phyloP scores from a whole-genome alignment of 2,888 invertebrate genomes.

The Blastobasis lacticolella region DNA sequence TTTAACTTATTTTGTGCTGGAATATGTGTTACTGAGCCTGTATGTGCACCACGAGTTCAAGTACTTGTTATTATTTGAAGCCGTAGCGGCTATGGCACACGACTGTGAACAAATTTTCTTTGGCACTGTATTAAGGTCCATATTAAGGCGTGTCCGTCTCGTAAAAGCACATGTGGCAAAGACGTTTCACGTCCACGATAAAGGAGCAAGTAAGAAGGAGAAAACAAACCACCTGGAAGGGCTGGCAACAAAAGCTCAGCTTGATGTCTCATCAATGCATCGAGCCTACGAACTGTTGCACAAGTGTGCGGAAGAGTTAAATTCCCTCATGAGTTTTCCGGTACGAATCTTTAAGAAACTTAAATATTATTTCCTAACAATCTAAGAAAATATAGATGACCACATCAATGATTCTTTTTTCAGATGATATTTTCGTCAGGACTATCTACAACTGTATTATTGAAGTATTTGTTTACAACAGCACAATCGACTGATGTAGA shows the following conservation, averaged over 20 bases:
- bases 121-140: constrained; percentile 29
- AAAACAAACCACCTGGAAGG: constrained; percentile 26
- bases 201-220: constrained; percentile 10
- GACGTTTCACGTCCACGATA: constrained; percentile 19
- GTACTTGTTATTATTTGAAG: constrained; percentile 12
- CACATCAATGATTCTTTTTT: constrained; percentile 29
- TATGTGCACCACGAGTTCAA: constrained; percentile 15
- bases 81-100: constrained; percentile 28
- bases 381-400: too few species aligned
- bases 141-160: constrained; percentile 35
- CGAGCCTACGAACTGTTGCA: constrained; percentile 8
- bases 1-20: constrained; percentile 22
- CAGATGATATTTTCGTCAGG: constrained; percentile 43
- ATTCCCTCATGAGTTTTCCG: constrained; percentile 9
- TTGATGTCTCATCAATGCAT: constrained; percentile 5
- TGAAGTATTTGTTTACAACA: constrained; percentile 35
- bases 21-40: constrained; percentile 22
- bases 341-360: constrained; percentile 27
- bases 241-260: constrained; percentile 3
- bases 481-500: constrained; percentile 26
- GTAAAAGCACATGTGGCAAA: constrained; percentile 41
- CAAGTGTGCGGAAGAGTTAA: constrained; percentile 7
- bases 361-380: constrained; percentile 27
- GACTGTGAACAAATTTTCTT: constrained; percentile 43
- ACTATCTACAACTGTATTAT: constrained; percentile 38